Percentiles rank a stretch among this genome's conserved stretches.
phyloP scores from a whole-genome alignment of 2,888 invertebrate genomes.

The Julus scanicus region DNA sequence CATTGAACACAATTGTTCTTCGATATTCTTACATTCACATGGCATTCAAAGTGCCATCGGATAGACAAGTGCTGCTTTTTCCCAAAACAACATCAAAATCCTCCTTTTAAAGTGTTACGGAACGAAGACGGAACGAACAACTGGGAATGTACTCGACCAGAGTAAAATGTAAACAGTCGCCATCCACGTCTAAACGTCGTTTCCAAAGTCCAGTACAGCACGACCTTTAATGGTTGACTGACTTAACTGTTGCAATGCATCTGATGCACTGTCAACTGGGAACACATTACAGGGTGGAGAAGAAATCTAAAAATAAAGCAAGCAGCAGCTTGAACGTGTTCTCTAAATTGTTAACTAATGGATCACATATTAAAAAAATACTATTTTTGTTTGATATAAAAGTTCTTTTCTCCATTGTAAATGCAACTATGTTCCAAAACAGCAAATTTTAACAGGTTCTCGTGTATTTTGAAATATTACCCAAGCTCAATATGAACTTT shows the following conservation, averaged over 20 bases:
- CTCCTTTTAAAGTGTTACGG: background rate
- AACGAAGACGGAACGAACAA: background rate
- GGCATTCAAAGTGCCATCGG: background rate
- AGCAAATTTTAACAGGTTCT: too few relatives aligned
- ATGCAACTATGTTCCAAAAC: too few relatives aligned
- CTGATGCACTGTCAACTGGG: slow-evolving; percentile 49
- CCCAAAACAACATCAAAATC: background rate
- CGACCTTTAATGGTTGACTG: slow-evolving; percentile 53
- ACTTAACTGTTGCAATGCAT: slow-evolving; percentile 44
- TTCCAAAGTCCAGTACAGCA: slow-evolving; percentile 50
- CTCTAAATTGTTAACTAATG: background rate
- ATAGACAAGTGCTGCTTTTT: background rate
- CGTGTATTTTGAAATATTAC: too few relatives aligned
- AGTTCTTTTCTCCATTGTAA: too few relatives aligned
- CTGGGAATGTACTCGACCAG: background rate
- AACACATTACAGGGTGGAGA: slow-evolving; percentile 50
- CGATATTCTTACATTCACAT: background rate
- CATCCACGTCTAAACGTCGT: background rate
- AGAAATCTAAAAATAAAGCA: slow-evolving; percentile 3
- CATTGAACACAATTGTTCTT: background rate
- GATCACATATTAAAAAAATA: slow-evolving; percentile 37
- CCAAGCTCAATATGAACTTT: too few relatives aligned
- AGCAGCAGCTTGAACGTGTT: too few relatives aligned
- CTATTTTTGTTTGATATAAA: too few relatives aligned
- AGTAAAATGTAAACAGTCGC: background rate